Conservation (phyloP, 1,140 invertebrate species). For the Diorhabda sublineata region DNA sequence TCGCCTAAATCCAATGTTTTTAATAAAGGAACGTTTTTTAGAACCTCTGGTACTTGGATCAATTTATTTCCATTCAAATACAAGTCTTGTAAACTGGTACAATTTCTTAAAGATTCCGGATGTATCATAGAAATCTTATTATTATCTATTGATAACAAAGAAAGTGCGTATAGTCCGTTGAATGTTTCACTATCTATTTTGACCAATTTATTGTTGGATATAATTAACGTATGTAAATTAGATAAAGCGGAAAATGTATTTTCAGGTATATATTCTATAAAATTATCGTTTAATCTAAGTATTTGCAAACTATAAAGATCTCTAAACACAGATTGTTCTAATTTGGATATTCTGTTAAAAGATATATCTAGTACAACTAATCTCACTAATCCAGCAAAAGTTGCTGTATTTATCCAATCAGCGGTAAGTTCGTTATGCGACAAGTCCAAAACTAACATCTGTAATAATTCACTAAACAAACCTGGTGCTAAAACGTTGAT, state of each 20-base stretch:
- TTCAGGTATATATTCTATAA: conserved; percentile 73
- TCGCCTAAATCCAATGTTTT: conserved; percentile 85
- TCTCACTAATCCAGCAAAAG: conserved; percentile 76
- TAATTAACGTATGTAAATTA: conserved; percentile 78
- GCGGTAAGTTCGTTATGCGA: conserved; percentile 80
- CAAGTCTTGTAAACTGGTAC: conserved; percentile 78
- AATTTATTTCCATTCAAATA: conserved; percentile 87
- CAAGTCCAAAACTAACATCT: conserved; percentile 77
- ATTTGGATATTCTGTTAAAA: conserved; percentile 71
- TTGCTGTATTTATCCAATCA: conserved; percentile 83
- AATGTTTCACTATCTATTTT: conserved; percentile 73
- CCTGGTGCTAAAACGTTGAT: conserved; percentile 81
- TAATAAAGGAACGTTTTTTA: conserved; percentile 73
- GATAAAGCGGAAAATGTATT: conserved; percentile 76
- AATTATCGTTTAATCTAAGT: conserved; percentile 76
- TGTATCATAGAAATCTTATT: conserved; percentile 77
- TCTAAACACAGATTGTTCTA: conserved; percentile 75
- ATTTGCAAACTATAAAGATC: conserved; percentile 79
- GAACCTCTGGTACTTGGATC: conserved; percentile 75
- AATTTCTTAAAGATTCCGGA: conserved; percentile 75
- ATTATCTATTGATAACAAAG: conserved; percentile 76
- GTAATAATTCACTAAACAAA: conserved; percentile 74
- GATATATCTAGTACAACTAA: conserved; percentile 79
- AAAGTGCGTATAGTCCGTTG: conserved; percentile 71
- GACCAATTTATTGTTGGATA: conserved; percentile 81